These are phyloP conservation scores for Caerostris darwini DNA, from an alignment of 1,140 invertebrate species.

Conservation along the genomic window DNA sequence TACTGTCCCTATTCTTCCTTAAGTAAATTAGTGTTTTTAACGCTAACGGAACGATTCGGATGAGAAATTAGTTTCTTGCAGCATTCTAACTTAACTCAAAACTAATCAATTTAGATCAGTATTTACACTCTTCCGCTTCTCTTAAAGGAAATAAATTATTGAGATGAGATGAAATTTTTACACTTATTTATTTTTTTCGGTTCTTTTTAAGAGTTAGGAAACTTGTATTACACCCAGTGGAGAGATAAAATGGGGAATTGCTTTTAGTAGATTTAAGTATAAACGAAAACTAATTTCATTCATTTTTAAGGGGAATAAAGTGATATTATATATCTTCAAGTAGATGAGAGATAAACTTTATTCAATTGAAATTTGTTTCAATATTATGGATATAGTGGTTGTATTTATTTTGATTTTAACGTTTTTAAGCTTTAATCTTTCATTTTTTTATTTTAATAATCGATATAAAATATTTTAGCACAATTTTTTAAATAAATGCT, in stretches of 20 bases:
- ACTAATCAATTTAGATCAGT: conserved; percentile 49
- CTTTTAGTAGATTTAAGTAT: conserved; percentile 12
- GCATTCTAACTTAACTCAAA: not conserved
- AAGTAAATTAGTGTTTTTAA: not conserved
- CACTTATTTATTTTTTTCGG: not conserved
- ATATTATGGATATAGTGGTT: not conserved
- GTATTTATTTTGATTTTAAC: not conserved
- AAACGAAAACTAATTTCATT: not conserved
- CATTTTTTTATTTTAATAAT: not conserved
- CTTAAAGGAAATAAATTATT: not conserved
- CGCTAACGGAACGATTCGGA: not conserved
- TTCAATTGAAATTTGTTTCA: not conserved
- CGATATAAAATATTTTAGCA: not conserved
- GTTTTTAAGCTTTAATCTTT: not conserved
- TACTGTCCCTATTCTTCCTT: not conserved
- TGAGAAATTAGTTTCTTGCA: not conserved
- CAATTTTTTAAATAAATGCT: too few relatives aligned
- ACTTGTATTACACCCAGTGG: conserved; percentile 30
- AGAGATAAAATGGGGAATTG: conserved; percentile 1
- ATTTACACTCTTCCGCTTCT: not conserved
- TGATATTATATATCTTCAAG: not conserved
- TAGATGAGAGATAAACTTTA: not conserved
- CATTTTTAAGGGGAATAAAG: not conserved
- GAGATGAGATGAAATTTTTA: not conserved
- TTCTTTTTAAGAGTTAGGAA: not conserved